A percentile compares a stretch with the other conserved stretches of the same genome.
phyloP scores from a whole-genome alignment of 2,113 vertebrate species.

The Cynopterus brachyotis region DNA sequence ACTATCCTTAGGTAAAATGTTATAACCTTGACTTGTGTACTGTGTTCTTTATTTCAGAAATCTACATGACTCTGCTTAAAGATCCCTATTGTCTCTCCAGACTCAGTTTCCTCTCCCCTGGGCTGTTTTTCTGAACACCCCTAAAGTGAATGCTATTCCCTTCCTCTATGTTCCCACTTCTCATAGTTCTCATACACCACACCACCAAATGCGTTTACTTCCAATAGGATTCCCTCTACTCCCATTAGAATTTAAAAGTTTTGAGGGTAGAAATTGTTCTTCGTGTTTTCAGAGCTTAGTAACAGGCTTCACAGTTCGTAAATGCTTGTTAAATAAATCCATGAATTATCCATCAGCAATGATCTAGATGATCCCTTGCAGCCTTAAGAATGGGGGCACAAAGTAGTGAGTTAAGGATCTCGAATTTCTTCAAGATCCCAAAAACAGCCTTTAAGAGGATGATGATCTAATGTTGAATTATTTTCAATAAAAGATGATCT shows the following conservation, averaged over 20 bases:
- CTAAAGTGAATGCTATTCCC: no score
- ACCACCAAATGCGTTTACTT: not conserved
- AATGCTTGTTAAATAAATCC: not conserved
- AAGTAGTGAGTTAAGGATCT: not conserved
- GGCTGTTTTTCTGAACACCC: not conserved
- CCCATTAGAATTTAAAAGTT: not conserved
- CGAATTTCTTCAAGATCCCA: not conserved
- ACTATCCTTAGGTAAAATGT: not conserved
- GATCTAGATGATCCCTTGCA: not conserved
- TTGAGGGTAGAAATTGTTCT: not conserved
- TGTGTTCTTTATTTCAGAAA: not conserved
- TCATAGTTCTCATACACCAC: rapidly evolving
- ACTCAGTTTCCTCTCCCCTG: not conserved
- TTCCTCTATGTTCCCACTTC: rapidly evolving
- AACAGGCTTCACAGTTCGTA: not conserved
- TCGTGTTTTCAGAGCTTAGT: not conserved
- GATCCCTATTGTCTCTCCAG: not conserved
- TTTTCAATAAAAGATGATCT: not conserved
- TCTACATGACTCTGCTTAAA: not conserved
- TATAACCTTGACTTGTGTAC: not conserved
- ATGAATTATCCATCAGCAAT: not conserved
- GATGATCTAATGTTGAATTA: not conserved
- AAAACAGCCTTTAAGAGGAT: not conserved
- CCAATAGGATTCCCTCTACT: no score
- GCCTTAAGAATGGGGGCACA: not conserved